Percentiles rank a stretch among this genome's conserved stretches.
Conservation (phyloP, 1,140 invertebrate species). For the Aphelinus atriplicis region DNA sequence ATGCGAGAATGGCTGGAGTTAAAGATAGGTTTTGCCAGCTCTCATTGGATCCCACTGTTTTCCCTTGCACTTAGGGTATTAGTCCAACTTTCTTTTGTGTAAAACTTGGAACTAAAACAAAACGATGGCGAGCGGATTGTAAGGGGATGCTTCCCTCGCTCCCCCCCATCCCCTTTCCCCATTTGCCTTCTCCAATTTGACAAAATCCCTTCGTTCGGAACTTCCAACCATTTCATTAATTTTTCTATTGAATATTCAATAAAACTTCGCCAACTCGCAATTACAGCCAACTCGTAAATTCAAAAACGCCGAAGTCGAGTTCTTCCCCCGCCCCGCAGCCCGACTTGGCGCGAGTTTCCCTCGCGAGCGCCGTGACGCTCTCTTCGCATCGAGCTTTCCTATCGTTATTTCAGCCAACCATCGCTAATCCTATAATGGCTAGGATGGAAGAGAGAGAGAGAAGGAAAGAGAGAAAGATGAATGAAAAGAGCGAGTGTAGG, state of each 20-base stretch:
- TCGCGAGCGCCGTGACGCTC: not conserved
- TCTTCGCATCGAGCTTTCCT: not conserved
- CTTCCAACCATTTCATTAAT: not conserved
- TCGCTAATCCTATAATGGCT: not conserved
- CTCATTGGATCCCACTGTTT: too few species aligned
- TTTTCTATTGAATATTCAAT: not conserved
- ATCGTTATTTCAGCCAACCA: constrained; percentile 1
- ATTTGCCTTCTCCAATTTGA: too few species aligned
- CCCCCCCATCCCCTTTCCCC: too few species aligned
- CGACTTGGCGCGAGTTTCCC: not conserved
- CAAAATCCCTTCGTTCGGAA: too few species aligned
- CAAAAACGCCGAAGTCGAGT: not conserved
- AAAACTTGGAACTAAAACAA: too few species aligned
- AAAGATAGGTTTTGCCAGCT: too few species aligned
- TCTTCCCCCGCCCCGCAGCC: not conserved
- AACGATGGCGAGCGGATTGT: too few species aligned
- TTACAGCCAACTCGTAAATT: not conserved
- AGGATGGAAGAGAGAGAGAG: not conserved
- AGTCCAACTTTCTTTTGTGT: too few species aligned
- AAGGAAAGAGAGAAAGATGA: not conserved
- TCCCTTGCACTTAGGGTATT: too few species aligned
- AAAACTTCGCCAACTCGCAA: constrained; percentile 1
- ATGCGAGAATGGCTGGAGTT: too few species aligned
- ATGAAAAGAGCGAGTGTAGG: not conserved
- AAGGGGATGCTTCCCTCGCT: too few species aligned